Percentiles rank a stretch among this genome's conserved stretches.
phyloP scores from a whole-genome alignment of 2,113 vertebrate species.

The Edolisoma coerulescens region DNA sequence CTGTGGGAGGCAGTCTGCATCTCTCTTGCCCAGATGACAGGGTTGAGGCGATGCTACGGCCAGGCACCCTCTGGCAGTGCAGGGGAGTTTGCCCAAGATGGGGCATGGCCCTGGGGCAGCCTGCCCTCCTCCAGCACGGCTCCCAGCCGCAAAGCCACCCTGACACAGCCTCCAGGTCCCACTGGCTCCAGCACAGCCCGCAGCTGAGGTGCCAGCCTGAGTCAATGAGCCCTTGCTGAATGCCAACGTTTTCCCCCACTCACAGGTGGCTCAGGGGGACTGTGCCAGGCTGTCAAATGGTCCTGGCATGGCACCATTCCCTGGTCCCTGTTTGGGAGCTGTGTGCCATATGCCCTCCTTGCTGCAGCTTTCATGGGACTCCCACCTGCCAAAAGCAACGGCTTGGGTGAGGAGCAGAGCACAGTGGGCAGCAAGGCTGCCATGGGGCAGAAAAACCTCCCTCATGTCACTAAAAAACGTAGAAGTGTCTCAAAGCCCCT shows the following conservation, averaged over 20 bases:
- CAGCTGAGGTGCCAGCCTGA: not conserved
- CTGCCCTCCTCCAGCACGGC: not conserved
- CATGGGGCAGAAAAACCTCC: not conserved
- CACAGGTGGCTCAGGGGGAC: not conserved
- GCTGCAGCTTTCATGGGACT: not conserved
- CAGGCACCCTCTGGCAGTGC: not conserved
- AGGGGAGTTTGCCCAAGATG: rapidly evolving
- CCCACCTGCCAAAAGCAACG: not conserved
- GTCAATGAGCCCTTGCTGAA: not conserved
- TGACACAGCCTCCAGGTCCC: not conserved
- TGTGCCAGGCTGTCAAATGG: not conserved
- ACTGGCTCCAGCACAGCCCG: not conserved
- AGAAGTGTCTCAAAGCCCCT: not conserved
- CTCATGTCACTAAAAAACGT: not conserved
- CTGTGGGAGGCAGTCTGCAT: not conserved
- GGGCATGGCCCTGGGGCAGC: not conserved
- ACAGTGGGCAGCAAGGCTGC: not conserved
- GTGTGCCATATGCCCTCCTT: not conserved
- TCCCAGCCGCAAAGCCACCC: not conserved
- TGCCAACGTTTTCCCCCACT: not conserved
- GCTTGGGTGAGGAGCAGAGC: not conserved
- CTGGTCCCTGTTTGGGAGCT: not conserved
- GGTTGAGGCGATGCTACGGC: not conserved
- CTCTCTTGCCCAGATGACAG: not conserved
- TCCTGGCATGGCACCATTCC: rapidly evolving